Base-by-base conservation (phyloP, 1,140 invertebrate genomes). In the Anadara kagoshimensis region DNA sequence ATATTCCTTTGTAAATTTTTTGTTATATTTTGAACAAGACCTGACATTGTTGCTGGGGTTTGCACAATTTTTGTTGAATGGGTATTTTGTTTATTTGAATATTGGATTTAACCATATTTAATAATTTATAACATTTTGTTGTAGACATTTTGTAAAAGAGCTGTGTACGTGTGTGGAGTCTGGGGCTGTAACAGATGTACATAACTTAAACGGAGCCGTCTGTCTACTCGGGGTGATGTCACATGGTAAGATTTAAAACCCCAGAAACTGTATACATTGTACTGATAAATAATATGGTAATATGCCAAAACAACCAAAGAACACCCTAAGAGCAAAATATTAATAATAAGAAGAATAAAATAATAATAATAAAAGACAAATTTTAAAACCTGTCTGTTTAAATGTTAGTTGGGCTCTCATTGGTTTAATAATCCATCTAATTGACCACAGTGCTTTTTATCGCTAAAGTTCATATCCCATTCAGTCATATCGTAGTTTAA, bases 181-280 rank as follows among this genome's bases (percentile, higher is more conserved):
- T 12, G 70, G 58, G 14, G 63, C 67, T 49, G 36, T 68, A 18
- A 59, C 69, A 44, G 70, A 73, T 22, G 24, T 73, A 43, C 67
- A 79, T 58, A 68, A 44, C 5, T 57, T 73, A 10, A 70, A 76
- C 58, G 74, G 62, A 29, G 36, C 58, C 3, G 63, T 72, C 49
- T 71, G 76, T 49, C 49, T 79, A 11, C 24, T 78, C 20, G 53
- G 47, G 5, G 56, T 65, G 0, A 24, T 73, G 20, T 58, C 64
- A 0, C 67, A 63, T 41, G 45, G 71, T 68, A 54, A 67, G 71
- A 7, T 36, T 36, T 2, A 36, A 36, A 36, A 36, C 29, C n/a
- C n/a, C 29, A 36, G 7, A 51, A 49, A 57, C 11, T 47, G 5
- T 12, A 20, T n/a, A n/a, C n/a, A n/a, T n/a, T n/a, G n/a, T n/a